Base-by-base conservation (phyloP, 2,113 vertebrate genomes). In the Nothobranchius furzeri region DNA sequence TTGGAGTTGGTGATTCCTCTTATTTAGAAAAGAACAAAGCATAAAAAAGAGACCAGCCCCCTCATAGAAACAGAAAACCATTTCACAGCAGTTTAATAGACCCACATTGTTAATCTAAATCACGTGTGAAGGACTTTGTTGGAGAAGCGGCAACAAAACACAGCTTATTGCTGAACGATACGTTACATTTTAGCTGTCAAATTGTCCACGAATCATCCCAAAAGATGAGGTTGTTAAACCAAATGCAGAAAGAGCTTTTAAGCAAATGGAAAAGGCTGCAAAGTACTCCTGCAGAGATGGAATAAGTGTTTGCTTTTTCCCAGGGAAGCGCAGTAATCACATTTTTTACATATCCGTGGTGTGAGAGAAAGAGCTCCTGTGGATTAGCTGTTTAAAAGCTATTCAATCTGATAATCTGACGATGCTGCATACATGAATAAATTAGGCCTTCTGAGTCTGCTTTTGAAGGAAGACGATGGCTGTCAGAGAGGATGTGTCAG, bases 331-430 rank as follows among this genome's bases (percentile, higher is more conserved):
- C 24, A 65, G 35, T 56, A 78, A 64, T 84, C 24, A 47, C 64
- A 60, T 52, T 3, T 54, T 85, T 86, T 81, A 60, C 74, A 87
- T 78, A 69, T 79, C 70, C 82, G 65, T 77, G 47, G 65, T 71
- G 14, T 59, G 1, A 10, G 50, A 64, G 65, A 76, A 78, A 48
- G 68, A 37, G n/a, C 50, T 77, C 50, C 14, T 64, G 66, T 75
- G 85, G 69, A 57, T 89, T 75, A 80, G 69, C 64, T 69, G 62
- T 85, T 81, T 61, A 71, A 79, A 51, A 54, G 50, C 71, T 73
- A 37, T 82, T 73, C 73, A 84, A 79, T 57, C 52, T 65, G 76
- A 61, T 81, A 65, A 87, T 83, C 74, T 75, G 50, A 69, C 70
- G 79, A 64, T 56, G 20, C 49, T 53, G 49, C 78, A 75, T 52